A percentile compares a stretch with the other conserved stretches of the same genome.
Conservation (phyloP, 2,113 vertebrate genomes). For the Fregata magnificens region DNA sequence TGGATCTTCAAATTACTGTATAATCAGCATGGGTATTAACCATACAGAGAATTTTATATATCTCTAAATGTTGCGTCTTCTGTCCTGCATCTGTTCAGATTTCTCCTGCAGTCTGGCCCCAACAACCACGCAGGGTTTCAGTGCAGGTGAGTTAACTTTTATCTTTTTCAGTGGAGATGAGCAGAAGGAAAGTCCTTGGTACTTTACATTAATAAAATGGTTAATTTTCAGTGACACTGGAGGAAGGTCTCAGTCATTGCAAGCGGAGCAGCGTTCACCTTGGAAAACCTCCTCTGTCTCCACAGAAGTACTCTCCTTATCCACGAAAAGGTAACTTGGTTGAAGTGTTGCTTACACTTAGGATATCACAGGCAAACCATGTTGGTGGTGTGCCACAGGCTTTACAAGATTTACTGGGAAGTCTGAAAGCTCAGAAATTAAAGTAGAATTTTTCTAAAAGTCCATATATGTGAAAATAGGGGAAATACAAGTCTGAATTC, state of each 20-base stretch:
- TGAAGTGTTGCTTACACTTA: background rate
- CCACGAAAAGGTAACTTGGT: background rate
- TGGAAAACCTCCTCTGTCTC: background rate
- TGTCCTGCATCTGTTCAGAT: background rate
- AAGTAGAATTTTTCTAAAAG: background rate
- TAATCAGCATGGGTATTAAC: slow-evolving; percentile 38
- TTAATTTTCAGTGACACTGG: background rate
- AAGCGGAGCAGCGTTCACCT: background rate
- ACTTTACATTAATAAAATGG: background rate
- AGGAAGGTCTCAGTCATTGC: background rate
- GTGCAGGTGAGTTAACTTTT: background rate
- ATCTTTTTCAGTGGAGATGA: background rate
- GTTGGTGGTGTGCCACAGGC: background rate
- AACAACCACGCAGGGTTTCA: background rate
- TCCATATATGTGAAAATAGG: background rate
- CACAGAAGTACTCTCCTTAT: background rate
- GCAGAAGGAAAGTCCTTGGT: background rate
- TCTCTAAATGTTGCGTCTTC: slow-evolving; percentile 7
- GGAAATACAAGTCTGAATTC: background rate
- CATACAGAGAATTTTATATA: background rate
- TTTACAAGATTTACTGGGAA: background rate
- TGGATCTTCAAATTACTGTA: slow-evolving; percentile 26
- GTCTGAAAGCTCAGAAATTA: slow-evolving; percentile 6
- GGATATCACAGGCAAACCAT: background rate
- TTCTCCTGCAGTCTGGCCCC: background rate